phyloP scores from a whole-genome alignment of 2,888 invertebrate species.

The Leptarthrus brevirostris region DNA sequence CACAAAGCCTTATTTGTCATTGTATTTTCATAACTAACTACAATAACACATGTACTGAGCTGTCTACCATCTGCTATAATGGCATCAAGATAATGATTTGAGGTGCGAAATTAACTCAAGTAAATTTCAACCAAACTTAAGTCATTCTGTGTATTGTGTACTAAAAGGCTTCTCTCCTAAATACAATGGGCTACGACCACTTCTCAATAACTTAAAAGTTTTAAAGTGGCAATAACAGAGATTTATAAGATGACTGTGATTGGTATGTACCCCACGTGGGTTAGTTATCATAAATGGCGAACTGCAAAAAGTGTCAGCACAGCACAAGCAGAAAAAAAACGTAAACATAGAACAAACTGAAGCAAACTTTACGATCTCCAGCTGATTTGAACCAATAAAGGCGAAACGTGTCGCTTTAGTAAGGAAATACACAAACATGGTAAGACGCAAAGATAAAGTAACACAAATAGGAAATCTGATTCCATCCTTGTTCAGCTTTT shows the following conservation, averaged over 20 bases:
- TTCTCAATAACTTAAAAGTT: slow-evolving; percentile 38
- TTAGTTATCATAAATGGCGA: slow-evolving; percentile 38
- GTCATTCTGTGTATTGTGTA: not conserved
- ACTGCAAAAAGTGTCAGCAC: slow-evolving; percentile 35
- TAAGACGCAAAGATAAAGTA: slow-evolving; percentile 31
- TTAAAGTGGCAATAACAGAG: slow-evolving; percentile 28
- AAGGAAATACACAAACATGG: slow-evolving; percentile 47
- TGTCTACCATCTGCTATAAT: too few relatives aligned
- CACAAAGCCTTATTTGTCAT: too few relatives aligned
- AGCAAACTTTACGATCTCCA: slow-evolving; percentile 49
- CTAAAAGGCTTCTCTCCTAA: not conserved
- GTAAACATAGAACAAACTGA: slow-evolving; percentile 40
- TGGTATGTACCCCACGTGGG: slow-evolving; percentile 40
- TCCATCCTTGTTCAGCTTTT: slow-evolving; percentile 7
- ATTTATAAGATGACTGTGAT: slow-evolving; percentile 29
- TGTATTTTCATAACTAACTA: too few relatives aligned
- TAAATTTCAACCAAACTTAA: too few relatives aligned
- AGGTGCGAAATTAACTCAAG: too few relatives aligned
- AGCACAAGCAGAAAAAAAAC: not conserved
- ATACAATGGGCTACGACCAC: slow-evolving; percentile 5
- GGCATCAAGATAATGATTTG: too few relatives aligned
- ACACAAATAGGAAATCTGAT: slow-evolving; percentile 52
- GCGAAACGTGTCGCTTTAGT: slow-evolving; percentile 50
- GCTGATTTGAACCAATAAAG: slow-evolving; percentile 53
- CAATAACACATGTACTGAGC: too few relatives aligned